phyloP scores from a whole-genome alignment of 2,888 invertebrate species.

The Clivina fossor region DNA sequence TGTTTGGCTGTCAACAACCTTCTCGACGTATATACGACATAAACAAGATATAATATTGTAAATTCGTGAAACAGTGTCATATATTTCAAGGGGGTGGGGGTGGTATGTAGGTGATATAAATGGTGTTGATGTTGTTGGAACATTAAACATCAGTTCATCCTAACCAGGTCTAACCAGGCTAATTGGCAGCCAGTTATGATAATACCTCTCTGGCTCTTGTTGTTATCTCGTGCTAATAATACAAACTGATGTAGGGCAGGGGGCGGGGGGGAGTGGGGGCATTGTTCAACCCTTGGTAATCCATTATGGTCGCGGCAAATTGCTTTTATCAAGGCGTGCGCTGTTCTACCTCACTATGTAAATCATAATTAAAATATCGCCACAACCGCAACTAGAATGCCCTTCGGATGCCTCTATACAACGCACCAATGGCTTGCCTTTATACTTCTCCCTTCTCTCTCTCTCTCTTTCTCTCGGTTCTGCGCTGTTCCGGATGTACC shows the following conservation, averaged over 20 bases:
- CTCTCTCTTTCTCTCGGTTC: constrained; percentile 10
- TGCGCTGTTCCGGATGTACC: constrained; percentile 9
- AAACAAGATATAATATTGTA: too few species aligned
- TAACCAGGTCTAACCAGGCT: too few species aligned
- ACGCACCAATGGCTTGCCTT: background rate
- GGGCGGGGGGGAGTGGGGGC: constrained; percentile 42
- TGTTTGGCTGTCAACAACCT: too few species aligned
- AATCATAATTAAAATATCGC: constrained; percentile 53
- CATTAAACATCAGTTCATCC: too few species aligned
- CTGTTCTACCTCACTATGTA: constrained; percentile 49
- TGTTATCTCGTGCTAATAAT: constrained; percentile 31
- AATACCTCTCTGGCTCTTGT: too few species aligned
- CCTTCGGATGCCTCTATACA: constrained; percentile 37
- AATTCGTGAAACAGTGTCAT: too few species aligned
- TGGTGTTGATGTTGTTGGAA: too few species aligned
- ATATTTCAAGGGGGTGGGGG: too few species aligned
- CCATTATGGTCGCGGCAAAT: constrained; percentile 49
- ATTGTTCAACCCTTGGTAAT: too few species aligned
- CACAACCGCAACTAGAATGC: constrained; percentile 47
- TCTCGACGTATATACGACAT: too few species aligned
- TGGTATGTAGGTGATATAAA: too few species aligned
- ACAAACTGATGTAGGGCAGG: constrained; percentile 32
- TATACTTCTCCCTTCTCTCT: constrained; percentile 5
- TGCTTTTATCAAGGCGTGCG: constrained; percentile 47
- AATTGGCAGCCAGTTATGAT: constrained; percentile 31